phyloP scores from a whole-genome alignment of 2,888 invertebrate species.

The Mantis religiosa region DNA sequence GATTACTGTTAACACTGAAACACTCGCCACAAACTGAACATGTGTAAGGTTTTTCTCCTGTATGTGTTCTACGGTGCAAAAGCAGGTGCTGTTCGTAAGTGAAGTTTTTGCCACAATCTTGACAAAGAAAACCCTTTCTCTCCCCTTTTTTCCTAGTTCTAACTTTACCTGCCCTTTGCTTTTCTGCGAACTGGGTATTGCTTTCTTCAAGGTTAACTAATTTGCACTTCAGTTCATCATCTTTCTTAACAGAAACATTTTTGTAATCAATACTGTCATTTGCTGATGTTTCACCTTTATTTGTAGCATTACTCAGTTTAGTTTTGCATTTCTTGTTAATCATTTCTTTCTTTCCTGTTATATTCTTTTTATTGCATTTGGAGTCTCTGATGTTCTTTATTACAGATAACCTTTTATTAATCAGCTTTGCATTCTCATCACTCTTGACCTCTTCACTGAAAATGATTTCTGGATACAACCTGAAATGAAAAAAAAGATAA shows the following conservation, averaged over 20 bases:
- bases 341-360: background rate
- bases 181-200: background rate
- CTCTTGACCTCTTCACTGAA: background rate
- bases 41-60: slow-evolving; percentile 20
- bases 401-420: background rate
- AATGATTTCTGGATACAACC: background rate
- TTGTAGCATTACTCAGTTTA: background rate
- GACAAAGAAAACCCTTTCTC: background rate
- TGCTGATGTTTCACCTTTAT: background rate
- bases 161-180: background rate
- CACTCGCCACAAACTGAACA: slow-evolving; percentile 10
- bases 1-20: slow-evolving; percentile 8
- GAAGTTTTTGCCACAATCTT: slow-evolving; percentile 10
- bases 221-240: background rate
- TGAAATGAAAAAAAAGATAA: background rate
- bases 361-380: background rate
- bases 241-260: background rate
- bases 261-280: background rate
- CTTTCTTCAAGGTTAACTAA: background rate
- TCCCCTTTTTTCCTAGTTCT: background rate
- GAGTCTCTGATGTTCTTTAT: background rate
- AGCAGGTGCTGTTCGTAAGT: background rate
- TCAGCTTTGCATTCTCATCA: background rate
- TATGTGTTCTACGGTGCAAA: slow-evolving; percentile 9
- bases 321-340: background rate